Conservation (phyloP, 2,888 invertebrate genomes). For the Sabatieria punctata region DNA sequence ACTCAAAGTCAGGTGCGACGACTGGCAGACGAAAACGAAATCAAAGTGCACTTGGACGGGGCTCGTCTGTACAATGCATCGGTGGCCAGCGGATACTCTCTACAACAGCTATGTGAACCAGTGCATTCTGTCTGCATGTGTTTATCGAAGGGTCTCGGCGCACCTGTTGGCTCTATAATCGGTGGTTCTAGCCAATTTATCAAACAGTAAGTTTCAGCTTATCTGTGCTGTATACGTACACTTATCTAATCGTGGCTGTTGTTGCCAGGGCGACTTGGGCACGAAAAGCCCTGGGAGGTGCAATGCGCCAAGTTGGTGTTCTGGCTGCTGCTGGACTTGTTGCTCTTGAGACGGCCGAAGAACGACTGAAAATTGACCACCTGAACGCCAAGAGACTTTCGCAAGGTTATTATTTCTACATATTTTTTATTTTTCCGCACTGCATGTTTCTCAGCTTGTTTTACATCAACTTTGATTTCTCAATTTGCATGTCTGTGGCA, state of each 20-base stretch:
- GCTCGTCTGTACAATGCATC: constrained; percentile 79
- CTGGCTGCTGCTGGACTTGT: constrained; percentile 73
- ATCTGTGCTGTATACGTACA: constrained; percentile 4
- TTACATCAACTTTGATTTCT: too few species aligned
- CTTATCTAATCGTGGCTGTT: constrained; percentile 2
- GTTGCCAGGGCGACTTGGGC: constrained; percentile 59
- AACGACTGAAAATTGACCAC: constrained; percentile 57
- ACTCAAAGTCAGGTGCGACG: constrained; percentile 39
- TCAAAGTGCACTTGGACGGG: constrained; percentile 74
- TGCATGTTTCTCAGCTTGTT: too few species aligned
- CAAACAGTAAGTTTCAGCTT: constrained; percentile 2
- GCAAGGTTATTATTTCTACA: too few species aligned
- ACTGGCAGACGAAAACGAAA: constrained; percentile 46
- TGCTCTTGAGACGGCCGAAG: constrained; percentile 54
- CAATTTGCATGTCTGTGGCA: too few species aligned
- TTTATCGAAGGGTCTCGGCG: constrained; percentile 71
- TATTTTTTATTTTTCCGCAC: too few species aligned
- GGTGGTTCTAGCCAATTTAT: constrained; percentile 44
- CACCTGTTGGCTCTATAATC: constrained; percentile 69
- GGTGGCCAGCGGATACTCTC: constrained; percentile 47
- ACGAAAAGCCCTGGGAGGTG: constrained; percentile 77
- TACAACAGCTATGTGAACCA: too few species aligned
- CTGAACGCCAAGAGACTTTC: constrained; percentile 26
- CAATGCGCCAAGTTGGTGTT: constrained; percentile 77
- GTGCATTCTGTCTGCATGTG: constrained; percentile 62